A percentile compares a stretch with the other conserved stretches of the same genome.
These are phyloP conservation scores for Proales similis DNA, from an alignment of 1,140 invertebrate species.

Conservation along the genomic window DNA sequence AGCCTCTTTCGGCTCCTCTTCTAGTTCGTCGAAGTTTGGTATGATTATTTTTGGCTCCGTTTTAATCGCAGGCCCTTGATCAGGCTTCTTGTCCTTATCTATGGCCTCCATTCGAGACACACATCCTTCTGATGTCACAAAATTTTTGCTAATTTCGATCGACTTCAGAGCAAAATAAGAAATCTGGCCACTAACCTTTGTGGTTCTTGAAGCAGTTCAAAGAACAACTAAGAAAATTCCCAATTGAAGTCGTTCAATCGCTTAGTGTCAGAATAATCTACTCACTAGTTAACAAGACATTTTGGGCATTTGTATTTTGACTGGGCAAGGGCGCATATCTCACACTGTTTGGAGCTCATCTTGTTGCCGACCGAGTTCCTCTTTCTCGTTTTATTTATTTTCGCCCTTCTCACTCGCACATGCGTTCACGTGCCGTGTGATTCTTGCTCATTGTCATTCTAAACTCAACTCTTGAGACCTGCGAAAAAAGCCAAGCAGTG, in stretches of 20 bases:
- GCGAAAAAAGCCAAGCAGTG: not conserved
- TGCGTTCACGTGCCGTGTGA: too few species aligned
- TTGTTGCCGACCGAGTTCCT: too few species aligned
- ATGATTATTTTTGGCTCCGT: too few species aligned
- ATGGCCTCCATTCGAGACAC: not conserved
- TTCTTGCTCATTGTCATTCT: not conserved
- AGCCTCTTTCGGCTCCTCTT: too few species aligned
- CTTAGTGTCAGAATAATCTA: conserved; percentile 4
- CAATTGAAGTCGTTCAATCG: not conserved
- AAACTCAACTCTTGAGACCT: not conserved
- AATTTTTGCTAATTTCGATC: not conserved
- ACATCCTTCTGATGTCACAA: not conserved
- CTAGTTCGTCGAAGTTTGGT: too few species aligned
- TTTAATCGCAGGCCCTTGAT: not conserved
- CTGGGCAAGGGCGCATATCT: conserved; percentile 10
- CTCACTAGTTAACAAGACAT: conserved; percentile 25
- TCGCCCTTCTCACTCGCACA: too few species aligned
- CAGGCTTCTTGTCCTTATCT: not conserved
- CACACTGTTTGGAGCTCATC: too few species aligned
- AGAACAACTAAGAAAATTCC: conserved; percentile 6
- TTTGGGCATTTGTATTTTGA: conserved; percentile 35
- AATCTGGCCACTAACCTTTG: not conserved
- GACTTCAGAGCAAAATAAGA: not conserved
- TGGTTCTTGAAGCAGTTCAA: conserved; percentile 27
- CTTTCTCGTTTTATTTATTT: too few species aligned